Evolutionary conservation across 1,140 invertebrate species (phyloP), one percentile per base, ranked within the genome.

Genomic region (Globodera rostochiensis): DNA sequence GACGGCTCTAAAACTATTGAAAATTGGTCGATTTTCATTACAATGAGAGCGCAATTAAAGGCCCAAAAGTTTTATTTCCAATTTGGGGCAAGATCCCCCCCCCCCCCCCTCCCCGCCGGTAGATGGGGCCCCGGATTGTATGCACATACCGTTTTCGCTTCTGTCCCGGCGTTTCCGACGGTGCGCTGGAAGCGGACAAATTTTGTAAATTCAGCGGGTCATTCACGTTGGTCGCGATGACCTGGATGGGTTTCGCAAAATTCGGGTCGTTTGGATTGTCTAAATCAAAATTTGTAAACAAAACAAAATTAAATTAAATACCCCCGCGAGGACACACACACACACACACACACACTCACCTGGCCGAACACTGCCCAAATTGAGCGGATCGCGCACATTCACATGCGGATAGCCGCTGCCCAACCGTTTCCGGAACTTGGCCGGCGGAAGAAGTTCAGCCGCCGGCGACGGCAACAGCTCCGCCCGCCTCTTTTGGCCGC

Each of bases 151-250:
- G 25, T 4, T 66, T 64, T 36, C 19, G 74, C 49, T 9, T 60
- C 15, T 53, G 49, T 19, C 36, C 19, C 8, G 6, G 36, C 69
- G 60, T 19, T 73, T 45, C 64, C 6, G 46, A n/a, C 45, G 60
- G 73, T 57, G n/a, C 45, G 64, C 50, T 45, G 77, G 77, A 15
- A 21, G 69, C 45, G 21, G 60, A 46, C 77, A 71, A 36, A 71
- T 71, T 80, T 46, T 85, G 83, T 19, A 84, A 73, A 85, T 85
- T 80, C 69, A 84, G 71, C 21, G 83, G 83, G 75, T 84, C 83
- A 13, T 47, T 85, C 67, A 73, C 36, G 45, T 79, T 73, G 57
- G 45, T 67, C 74, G 74, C 46, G 45, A 46, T 36, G n/a, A 66
- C 11, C 11, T 53, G 50, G 36, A 66, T 75, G 25, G 64, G 74